Evolutionary conservation across 1,140 invertebrate species (phyloP), one percentile per base, ranked within the genome.

Genomic region (Nasonia giraulti): DNA sequence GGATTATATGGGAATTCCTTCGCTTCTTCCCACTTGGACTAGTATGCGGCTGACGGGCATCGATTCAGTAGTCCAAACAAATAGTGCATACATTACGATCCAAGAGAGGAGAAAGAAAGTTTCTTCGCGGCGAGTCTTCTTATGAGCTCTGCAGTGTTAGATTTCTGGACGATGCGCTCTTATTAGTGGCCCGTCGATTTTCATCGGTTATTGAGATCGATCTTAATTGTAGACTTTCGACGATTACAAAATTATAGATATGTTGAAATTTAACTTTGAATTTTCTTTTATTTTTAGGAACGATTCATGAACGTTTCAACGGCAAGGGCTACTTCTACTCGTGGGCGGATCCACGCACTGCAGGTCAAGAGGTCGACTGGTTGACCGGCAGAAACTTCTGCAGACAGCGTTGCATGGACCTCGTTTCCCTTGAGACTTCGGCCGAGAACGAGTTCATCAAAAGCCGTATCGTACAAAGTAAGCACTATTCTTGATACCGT

Each of bases 361-460:
- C 94, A 69, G 95, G 95, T 37, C 95, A 96, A 55, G 96, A 97
- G 91, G 93, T 96, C 87, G 96, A 97, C 91, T 98, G 97, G 97
- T 91, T 97, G 50, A 95, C 95, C 20, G 96, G 94, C 2, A 94
- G 97, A 87, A 97, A 97, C 91, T 97, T 95, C 92, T 97, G 97
- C 91, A 94, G 97, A 87, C 95, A 96, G 91, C 94, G 96, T 37
- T 98, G 97, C 91, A 98, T 98, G 97, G 97, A 98, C 90, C 94
- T 96, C 20, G 95, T 97, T 10, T 97, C 96, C 6, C 91, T 97
- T 87, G 96, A 97, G 92, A 97, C 96, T 80, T 95, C 95, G 74
- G 94, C 95, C 27, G 96, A 97, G 92, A 97, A 97, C 87, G 96
- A 97, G 89, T 97, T 96, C 94, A 95, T 97, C 88, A 97, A 97